Evolutionary conservation across 2,888 invertebrate genomes (phyloP), one percentile per base, ranked within the genome.

Genomic region (Coelogynopora nodosa): DNA sequence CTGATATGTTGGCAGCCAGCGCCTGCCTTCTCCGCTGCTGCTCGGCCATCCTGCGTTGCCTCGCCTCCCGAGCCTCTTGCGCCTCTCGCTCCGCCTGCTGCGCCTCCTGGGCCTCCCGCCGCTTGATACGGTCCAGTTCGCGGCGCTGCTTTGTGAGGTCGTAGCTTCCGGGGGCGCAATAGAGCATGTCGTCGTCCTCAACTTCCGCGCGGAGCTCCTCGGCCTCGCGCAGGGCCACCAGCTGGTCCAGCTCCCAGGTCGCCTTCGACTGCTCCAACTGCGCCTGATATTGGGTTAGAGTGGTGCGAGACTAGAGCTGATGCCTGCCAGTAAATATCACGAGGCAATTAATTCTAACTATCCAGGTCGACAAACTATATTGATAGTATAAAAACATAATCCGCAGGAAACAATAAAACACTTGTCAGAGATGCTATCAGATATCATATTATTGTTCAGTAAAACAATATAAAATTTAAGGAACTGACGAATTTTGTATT

Each of bases 131-230:
- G 29, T 87, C 87, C 23, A 87, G 82, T 67, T 87, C 87, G 5
- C 74, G 82, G 23, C 67, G 82, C 67, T 87, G 87, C 13, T 26
- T 29, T 18, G 87, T 81, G 0, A 82, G 95, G 93, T 95, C 95
- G 90, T 94, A 94, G 89, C 95, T 94, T 90, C 95, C 95, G 92
- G 95, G 94, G 88, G 95, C 93, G 84, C 94, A 94, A 91, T 95
- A 96, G 89, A 95, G 93, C 90, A 94, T 93, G 89, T 94, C 94
- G 87, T 93, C 92, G 84, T 93, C 92, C 87, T 93, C 92, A 31
- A 91, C 86, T 87, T 92, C 91, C 0, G 91, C 90, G 83, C 91
- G 88, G 67, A 91, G 87, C 87, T 92, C 92, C 85, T 92, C 92
- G 87, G 91, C 95, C 94, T 92, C 92, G 88, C 91, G 91, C 86